These are phyloP conservation scores for Hiodon alosoides DNA, from an alignment of 2,113 vertebrate genomes.

Conservation along the genomic window DNA sequence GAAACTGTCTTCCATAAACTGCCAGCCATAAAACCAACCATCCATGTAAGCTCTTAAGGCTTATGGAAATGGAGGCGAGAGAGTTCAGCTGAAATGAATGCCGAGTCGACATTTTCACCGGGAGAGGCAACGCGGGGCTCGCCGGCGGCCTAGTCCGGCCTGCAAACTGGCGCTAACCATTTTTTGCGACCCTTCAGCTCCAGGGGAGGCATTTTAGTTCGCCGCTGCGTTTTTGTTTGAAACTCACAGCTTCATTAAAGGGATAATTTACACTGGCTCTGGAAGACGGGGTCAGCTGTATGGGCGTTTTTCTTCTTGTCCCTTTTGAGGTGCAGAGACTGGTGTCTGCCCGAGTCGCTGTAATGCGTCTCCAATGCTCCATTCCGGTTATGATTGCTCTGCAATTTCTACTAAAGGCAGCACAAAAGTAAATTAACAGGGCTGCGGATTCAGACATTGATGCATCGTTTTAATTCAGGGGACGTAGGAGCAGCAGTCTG, in stretches of 20 bases:
- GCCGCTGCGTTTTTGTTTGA: conserved; percentile 2
- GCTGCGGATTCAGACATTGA: background rate
- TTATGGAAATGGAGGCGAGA: conserved; percentile 21
- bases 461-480: background rate
- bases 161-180: background rate
- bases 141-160: conserved; percentile 10
- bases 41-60: conserved; percentile 39
- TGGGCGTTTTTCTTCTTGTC: conserved; percentile 1
- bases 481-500: background rate
- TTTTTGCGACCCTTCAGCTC: background rate
- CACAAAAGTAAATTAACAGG: background rate
- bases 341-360: too few species aligned
- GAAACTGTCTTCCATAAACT: conserved; percentile 25
- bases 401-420: background rate
- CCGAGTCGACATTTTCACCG: conserved; percentile 31
- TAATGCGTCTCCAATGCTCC: background rate
- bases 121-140: conserved; percentile 10
- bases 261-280: background rate
- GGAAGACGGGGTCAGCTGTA: conserved; percentile 4
- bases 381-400: background rate
- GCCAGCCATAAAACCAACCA: conserved; percentile 7
- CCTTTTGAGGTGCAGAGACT: too few species aligned
- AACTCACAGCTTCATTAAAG: conserved; percentile 36
- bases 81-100: conserved; percentile 22
- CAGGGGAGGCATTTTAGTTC: background rate